These are phyloP conservation scores for Holothuria glaberrima DNA, from an alignment of 35 echinoderm and acorn worm genomes.

Conservation along the genomic window DNA sequence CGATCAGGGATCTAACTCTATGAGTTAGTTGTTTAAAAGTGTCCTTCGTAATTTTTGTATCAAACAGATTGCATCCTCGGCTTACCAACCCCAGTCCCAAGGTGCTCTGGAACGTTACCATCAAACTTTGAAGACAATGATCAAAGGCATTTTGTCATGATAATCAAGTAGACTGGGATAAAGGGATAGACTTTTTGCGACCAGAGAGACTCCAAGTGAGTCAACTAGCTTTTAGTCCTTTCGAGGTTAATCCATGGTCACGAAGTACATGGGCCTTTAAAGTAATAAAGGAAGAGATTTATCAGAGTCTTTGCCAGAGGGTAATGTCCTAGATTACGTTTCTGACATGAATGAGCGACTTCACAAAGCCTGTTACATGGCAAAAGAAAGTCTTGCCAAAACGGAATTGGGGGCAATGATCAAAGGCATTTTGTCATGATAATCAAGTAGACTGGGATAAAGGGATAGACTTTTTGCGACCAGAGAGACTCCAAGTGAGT, in stretches of 20 bases:
- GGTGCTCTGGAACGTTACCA: conserved; percentile 68
- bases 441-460: conserved; percentile 67
- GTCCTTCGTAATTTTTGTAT: conserved; percentile 48
- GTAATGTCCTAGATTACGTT: conserved; percentile 1
- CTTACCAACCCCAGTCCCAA: conserved; percentile 71
- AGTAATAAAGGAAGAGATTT: not conserved
- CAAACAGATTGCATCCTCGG: conserved; percentile 41
- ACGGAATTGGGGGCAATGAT: conserved; percentile 63
- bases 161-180: conserved; percentile 61
- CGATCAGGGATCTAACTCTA: conserved; percentile 75
- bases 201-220: not conserved
- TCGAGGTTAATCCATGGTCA: not conserved
- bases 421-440: conserved; percentile 70
- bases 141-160: conserved; percentile 75
- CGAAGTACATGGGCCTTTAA: conserved; percentile 2
- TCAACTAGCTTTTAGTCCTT: not conserved
- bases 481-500: not conserved
- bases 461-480: conserved; percentile 49
- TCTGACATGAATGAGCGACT: not conserved
- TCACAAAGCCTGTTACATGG: not conserved
- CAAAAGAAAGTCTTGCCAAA: not conserved
- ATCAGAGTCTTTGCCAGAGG: not conserved
- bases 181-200: conserved; percentile 55
- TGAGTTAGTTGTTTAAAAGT: conserved; percentile 12
- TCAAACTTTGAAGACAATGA: conserved; percentile 74